Evolutionary conservation across 2,797 vertebrate genomes (phyloP).

Genomic region (Propithecus deckenii): DNA sequence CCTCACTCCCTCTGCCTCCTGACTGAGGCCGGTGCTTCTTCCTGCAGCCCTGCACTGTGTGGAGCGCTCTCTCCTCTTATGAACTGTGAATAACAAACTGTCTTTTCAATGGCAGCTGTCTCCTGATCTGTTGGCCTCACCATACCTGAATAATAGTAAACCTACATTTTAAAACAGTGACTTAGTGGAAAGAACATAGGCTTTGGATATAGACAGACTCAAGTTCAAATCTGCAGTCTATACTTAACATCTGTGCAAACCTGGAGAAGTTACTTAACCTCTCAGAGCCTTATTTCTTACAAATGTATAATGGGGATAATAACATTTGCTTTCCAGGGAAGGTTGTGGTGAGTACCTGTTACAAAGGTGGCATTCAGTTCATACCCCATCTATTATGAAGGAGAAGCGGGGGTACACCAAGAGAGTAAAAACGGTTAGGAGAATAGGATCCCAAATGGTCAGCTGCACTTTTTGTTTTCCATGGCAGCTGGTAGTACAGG

Average conservation of each 20-base stretch:
- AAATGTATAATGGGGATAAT: background rate
- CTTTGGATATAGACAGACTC: background rate
- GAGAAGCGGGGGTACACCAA: background rate
- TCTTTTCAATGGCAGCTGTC: background rate
- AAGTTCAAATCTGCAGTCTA: background rate
- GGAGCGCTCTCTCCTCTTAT: too few species aligned
- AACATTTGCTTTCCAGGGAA: background rate
- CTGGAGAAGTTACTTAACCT: background rate
- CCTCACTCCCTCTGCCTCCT: background rate
- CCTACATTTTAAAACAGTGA: background rate
- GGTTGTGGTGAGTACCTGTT: background rate
- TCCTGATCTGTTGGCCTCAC: background rate
- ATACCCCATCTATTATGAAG: background rate
- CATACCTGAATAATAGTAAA: background rate
- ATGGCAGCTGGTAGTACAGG: background rate
- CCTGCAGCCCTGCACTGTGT: fast-evolving
- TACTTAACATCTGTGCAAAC: background rate
- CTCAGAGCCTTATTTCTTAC: background rate
- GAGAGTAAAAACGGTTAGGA: background rate
- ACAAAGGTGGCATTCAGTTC: background rate
- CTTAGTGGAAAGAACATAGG: background rate
- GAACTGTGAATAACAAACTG: background rate
- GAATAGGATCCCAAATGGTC: background rate
- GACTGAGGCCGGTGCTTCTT: background rate
- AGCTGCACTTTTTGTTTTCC: background rate